Percentiles rank a stretch among this genome's conserved stretches.
These are phyloP conservation scores for Diadophis punctatus DNA, from an alignment of 2,113 vertebrate genomes.

Conservation along the genomic window DNA sequence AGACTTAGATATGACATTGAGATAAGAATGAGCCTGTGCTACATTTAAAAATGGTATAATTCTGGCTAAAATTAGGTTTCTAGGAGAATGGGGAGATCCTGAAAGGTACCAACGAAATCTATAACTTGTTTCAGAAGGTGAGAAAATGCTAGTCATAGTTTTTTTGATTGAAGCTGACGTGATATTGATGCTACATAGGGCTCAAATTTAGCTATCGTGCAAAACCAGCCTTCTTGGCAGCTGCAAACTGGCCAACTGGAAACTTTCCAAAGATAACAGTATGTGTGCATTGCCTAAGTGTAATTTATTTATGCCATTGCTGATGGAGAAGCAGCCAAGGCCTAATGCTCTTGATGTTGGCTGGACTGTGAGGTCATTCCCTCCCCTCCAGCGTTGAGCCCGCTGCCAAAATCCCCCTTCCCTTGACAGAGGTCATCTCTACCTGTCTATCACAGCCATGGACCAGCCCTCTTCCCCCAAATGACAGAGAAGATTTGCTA, in stretches of 20 bases:
- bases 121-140: background rate
- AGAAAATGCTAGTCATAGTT: background rate
- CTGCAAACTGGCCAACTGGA: background rate
- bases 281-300: background rate
- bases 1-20: background rate
- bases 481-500: background rate
- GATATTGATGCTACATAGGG: background rate
- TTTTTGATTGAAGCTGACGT: background rate
- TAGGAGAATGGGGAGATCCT: background rate
- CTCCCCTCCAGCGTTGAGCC: background rate
- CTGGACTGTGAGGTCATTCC: background rate
- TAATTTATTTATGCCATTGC: background rate
- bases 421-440: background rate
- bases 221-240: background rate
- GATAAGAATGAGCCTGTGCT: background rate
- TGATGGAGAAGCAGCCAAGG: background rate
- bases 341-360: background rate
- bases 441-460: background rate
- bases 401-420: background rate
- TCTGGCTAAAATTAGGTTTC: background rate
- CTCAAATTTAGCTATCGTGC: background rate
- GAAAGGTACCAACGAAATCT: background rate
- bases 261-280: background rate
- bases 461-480: background rate
- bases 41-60: background rate